Conservation (phyloP, 2,797 vertebrate genomes). For the Emys orbicularis region DNA sequence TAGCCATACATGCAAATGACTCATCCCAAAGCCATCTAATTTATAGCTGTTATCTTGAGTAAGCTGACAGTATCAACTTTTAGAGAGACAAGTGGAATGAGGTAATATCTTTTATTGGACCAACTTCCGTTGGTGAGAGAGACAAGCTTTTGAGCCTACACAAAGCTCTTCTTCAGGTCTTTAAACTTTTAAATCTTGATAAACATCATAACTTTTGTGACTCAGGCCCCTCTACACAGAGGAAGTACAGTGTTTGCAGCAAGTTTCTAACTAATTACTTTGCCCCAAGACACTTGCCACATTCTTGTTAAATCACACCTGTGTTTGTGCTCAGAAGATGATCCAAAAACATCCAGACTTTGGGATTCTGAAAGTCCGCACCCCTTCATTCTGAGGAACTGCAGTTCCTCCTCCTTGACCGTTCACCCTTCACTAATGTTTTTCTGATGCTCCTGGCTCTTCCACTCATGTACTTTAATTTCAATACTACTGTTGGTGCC, state of each 20-base stretch:
- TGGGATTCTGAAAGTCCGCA: background rate
- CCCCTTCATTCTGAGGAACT: background rate
- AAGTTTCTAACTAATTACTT: background rate
- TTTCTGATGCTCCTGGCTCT: background rate
- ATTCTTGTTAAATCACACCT: conserved; percentile 32
- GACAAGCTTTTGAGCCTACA: background rate
- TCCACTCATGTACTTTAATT: background rate
- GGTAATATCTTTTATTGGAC: background rate
- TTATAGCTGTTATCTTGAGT: background rate
- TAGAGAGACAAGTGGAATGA: background rate
- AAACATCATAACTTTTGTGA: background rate
- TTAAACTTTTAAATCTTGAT: conserved; percentile 12
- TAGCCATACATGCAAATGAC: background rate
- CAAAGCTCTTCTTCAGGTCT: background rate
- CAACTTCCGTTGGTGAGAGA: background rate
- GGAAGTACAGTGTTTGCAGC: conserved; percentile 16
- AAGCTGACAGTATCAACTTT: background rate
- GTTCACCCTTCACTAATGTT: background rate
- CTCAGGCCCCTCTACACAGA: background rate
- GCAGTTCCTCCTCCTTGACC: background rate
- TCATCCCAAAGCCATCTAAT: background rate
- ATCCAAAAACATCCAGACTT: background rate
- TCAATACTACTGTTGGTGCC: background rate
- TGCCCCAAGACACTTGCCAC: conserved; percentile 1
- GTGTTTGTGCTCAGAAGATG: background rate